Base-by-base conservation (phyloP, 30 jellyfish, hydroid and myxozoan species). In the Sanderia malayensis region DNA sequence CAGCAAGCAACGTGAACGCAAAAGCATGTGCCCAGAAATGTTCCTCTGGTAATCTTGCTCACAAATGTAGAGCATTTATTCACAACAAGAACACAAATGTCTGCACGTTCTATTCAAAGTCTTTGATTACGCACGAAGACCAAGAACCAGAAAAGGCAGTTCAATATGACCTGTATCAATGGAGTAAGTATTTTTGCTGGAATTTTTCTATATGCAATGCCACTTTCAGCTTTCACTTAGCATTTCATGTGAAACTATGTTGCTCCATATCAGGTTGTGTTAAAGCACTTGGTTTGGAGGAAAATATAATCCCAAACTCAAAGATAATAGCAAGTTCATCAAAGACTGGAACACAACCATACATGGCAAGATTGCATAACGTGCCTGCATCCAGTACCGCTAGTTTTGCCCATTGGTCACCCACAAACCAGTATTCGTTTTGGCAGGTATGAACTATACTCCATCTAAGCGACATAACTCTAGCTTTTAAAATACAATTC, bases 261-360 rank as follows among this genome's bases (percentile, higher is more conserved):
- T 41, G 55, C 8, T 41, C 55, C 55, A 41, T 41, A 41, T 41
- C 26, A 92, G 98, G 93, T 55, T 92, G 98, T 61, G 93, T 79
- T 44, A 85, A 74, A 57, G 86, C 93, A 11, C 72, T 92, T 46
- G 98, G 98, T 29, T 23, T 92, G 89, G 33, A 79, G n/a, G 79
- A 64, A 34, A 55, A 78, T 11, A 27, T 2, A 24, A 62, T 62
- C 15, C 74, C 57, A 10, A 55, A 62, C 26, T 15, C 34, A 19
- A 62, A 17, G 25, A 62, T 62, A 2, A 62, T 55, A 1, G 74
- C 74, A 18, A 62, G 74, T 25, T 62, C 74, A 1, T 11, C 57
- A 2, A 25, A 10, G 28, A 4, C 74, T 11, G 74, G 74, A n/a
- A 11, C 74, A 26, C 27, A 33, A 29, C 74, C 74, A 11, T 62